Conservation (phyloP, 2,113 vertebrate species). For the Sclerurus mexicanus region DNA sequence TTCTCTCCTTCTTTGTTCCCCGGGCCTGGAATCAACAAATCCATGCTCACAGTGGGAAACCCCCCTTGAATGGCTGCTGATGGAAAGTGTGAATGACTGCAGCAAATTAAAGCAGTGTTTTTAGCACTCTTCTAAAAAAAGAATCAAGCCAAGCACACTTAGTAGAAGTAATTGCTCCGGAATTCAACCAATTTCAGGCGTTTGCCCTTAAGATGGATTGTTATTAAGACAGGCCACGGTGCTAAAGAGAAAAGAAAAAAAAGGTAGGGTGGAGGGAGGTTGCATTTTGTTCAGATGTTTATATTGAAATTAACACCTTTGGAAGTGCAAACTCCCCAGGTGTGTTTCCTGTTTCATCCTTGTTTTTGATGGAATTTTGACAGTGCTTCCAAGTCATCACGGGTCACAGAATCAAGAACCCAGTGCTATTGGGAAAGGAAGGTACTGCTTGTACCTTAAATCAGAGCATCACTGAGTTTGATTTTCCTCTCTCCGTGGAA, state of each 20-base stretch:
- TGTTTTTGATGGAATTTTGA: background rate
- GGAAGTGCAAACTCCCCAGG: background rate
- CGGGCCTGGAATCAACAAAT: background rate
- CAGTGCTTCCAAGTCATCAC: background rate
- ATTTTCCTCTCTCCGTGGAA: background rate
- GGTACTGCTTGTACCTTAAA: background rate
- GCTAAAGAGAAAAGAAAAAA: background rate
- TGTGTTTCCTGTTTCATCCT: background rate
- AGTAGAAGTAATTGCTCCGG: background rate
- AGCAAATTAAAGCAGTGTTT: background rate
- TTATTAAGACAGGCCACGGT: background rate
- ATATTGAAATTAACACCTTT: background rate
- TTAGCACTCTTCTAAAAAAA: background rate
- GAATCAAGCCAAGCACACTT: background rate
- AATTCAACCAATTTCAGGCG: background rate
- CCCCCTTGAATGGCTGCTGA: background rate
- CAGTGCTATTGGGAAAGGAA: rapidly evolving
- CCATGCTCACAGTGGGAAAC: background rate
- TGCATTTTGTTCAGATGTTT: background rate
- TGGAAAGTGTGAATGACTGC: background rate
- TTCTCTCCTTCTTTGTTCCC: slow-evolving; percentile 25
- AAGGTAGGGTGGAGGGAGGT: rapidly evolving
- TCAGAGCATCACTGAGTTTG: background rate
- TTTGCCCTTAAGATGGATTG: background rate
- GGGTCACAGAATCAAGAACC: background rate